phyloP scores from a whole-genome alignment of 2,797 vertebrate species.

The Adrianichthys oophorus region DNA sequence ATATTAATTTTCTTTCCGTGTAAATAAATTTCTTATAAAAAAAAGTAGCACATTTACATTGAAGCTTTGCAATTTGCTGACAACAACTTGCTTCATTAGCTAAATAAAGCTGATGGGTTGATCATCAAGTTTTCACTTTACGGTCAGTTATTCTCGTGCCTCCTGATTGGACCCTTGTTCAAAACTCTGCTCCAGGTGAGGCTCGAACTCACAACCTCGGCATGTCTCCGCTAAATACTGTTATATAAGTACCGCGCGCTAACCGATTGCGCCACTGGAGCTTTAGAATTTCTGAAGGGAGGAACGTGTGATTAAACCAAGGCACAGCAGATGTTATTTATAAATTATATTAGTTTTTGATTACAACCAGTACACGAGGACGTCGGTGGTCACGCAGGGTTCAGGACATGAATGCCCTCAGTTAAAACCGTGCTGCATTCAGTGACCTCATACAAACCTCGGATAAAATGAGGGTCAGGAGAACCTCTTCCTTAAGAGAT shows the following conservation, averaged over 20 bases:
- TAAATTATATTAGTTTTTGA: no score
- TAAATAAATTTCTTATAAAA: no score
- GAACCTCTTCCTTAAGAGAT: not conserved
- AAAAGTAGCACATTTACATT: no score
- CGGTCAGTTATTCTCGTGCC: accelerated
- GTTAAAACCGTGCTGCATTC: conserved; percentile 39
- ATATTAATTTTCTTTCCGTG: no score
- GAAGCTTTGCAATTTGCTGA: no score
- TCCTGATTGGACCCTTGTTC: no score
- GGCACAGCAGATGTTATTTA: no score
- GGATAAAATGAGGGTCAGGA: not conserved
- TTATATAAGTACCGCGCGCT: conserved; percentile 99
- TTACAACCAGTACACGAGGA: no score
- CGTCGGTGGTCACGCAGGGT: not conserved
- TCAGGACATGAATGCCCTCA: not conserved
- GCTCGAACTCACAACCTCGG: conserved; percentile 99
- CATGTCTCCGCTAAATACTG: conserved; percentile 94
- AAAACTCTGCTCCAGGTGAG: conserved; percentile 96
- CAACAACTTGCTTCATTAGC: no score
- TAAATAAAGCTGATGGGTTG: no score
- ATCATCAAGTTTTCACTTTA: no score
- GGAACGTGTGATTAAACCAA: no score
- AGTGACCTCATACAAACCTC: conserved; percentile 14
- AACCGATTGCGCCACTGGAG: conserved; percentile 99
- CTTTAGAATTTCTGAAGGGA: conserved; percentile 33